phyloP scores from a whole-genome alignment of 2,797 vertebrate species.

The Ficedula albicollis region DNA sequence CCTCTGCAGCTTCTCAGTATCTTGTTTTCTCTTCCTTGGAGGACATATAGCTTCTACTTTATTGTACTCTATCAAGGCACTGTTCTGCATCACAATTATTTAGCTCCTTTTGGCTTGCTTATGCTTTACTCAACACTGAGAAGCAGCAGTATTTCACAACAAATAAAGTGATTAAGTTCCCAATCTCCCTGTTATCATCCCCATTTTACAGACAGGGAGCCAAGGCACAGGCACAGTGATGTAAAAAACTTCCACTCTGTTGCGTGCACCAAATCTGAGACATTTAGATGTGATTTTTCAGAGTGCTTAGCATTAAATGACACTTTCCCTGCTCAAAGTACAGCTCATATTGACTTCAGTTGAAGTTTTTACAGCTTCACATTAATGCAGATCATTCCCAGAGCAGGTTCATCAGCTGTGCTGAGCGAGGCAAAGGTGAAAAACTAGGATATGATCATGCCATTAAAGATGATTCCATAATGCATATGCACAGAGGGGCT shows the following conservation, averaged over 20 bases:
- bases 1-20: background rate
- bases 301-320: slow-evolving; percentile 49
- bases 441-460: background rate
- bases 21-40: background rate
- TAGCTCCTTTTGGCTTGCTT: background rate
- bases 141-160: slow-evolving; percentile 30
- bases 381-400: slow-evolving; percentile 61
- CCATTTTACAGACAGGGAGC: background rate
- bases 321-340: slow-evolving; percentile 37
- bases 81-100: slow-evolving; percentile 20
- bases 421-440: slow-evolving; percentile 35
- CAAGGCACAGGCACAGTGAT: background rate
- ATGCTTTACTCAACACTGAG: background rate
- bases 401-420: slow-evolving; percentile 15
- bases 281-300: slow-evolving; percentile 30
- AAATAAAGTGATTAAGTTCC: slow-evolving; percentile 36
- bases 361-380: slow-evolving; percentile 52
- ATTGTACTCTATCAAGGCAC: background rate
- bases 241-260: background rate
- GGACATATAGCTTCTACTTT: background rate
- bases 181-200: background rate
- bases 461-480: background rate
- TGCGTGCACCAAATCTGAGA: background rate
- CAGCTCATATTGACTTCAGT: background rate
- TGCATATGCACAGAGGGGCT: background rate